Conservation (phyloP, 2,797 vertebrate genomes). For the Bovichtus variegatus region DNA sequence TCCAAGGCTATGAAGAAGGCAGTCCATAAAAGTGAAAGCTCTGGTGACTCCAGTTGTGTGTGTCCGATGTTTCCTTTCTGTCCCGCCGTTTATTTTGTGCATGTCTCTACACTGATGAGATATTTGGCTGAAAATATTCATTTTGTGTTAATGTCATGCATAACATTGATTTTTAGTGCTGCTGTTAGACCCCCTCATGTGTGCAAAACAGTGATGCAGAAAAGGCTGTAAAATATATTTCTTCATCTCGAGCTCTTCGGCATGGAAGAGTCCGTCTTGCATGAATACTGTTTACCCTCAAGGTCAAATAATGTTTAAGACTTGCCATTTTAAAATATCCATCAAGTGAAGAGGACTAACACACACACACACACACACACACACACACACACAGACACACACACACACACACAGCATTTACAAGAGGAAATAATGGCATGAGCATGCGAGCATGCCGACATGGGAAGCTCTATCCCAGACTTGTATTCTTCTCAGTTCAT, state of each 20-base stretch:
- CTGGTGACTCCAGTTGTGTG: constrained; percentile 48
- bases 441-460: neutral
- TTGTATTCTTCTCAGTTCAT: constrained; percentile 47
- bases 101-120: constrained; percentile 18
- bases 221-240: constrained; percentile 8
- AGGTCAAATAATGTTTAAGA: constrained; percentile 2
- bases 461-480: too few relatives aligned
- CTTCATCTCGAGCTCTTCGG: neutral
- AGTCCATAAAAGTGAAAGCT: constrained; percentile 38
- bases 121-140: neutral
- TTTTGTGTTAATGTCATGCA: neutral
- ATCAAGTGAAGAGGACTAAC: neutral
- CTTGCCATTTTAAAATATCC: neutral
- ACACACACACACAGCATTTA: neutral
- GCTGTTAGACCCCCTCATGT: neutral
- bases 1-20: neutral
- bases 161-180: constrained; percentile 14
- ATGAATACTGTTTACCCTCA: neutral
- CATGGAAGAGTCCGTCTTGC: neutral
- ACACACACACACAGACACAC: too few relatives aligned
- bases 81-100: neutral
- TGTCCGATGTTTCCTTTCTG: constrained; percentile 5
- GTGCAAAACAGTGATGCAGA: constrained; percentile 5
- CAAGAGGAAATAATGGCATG: neutral
- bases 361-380: too few relatives aligned